phyloP scores from a whole-genome alignment of 1,140 invertebrate genomes.

The Mya arenaria region DNA sequence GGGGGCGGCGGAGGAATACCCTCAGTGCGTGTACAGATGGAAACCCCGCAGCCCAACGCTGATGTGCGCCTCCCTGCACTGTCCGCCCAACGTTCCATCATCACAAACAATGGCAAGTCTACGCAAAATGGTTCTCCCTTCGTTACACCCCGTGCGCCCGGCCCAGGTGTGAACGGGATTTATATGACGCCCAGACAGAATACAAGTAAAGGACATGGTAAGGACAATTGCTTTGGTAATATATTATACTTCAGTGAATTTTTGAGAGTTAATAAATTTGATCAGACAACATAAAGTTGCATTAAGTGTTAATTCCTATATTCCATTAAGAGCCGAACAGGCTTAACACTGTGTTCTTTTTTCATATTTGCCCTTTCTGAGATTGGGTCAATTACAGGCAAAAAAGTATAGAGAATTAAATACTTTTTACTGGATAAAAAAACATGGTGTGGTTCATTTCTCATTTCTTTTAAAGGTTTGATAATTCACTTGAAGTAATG shows the following conservation, averaged over 20 bases:
- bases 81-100: constrained; percentile 55
- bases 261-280: neutral
- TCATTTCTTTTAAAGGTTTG: no score
- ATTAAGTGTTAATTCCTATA: neutral
- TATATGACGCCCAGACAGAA: constrained; percentile 6
- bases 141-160: constrained; percentile 40
- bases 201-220: constrained; percentile 47
- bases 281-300: neutral
- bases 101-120: constrained; percentile 59
- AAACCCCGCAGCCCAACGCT: constrained; percentile 68
- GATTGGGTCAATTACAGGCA: no score
- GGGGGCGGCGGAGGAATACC: constrained; percentile 59
- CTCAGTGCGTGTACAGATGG: constrained; percentile 67
- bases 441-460: no score
- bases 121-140: constrained; percentile 51
- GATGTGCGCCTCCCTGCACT: constrained; percentile 60
- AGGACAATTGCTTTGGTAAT: neutral
- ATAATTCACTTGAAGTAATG: neutral
- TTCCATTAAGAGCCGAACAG: neutral
- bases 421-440: no score
- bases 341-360: neutral
- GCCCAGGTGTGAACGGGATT: constrained; percentile 35
- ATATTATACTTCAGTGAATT: neutral
- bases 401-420: no score
- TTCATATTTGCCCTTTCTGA: neutral